Base-by-base conservation (phyloP, 2,888 invertebrate species). In the Xestoiulus laeticollis region DNA sequence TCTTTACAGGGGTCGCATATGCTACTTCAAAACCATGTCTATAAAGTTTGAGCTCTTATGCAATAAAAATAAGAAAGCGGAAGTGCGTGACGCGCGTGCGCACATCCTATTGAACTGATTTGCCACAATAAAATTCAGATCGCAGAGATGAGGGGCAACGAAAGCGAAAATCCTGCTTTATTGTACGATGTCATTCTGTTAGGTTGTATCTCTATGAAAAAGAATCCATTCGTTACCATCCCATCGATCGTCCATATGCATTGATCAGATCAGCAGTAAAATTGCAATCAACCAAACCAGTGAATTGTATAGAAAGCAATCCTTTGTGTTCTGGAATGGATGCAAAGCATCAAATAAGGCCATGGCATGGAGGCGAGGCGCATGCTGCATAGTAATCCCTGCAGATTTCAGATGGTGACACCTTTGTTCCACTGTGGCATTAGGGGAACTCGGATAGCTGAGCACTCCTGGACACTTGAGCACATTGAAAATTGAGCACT, bases 191-290 rank as follows among this genome's bases (percentile, higher is more conserved):
- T 26, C 68, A 68, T 68, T 68, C 68, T n/a, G 68, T 26, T 68
- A 12, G 68, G 5, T n/a, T 68, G 68, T 68, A 68, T 68, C 68
- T 22, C 6, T 68, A 26, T 68, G 68, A 26, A 68, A 68, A 68
- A 68, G 68, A 68, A 26, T 4, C 68, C 68, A 68, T 22, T 68
- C 68, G 68, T 68, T 68, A 68, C 68, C 26, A 68, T 68, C 68
- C 22, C 22, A 68, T 68, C 68, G 68, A 68, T 68, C 68, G 68
- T 26, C 26, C 68, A 68, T 68, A 68, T 68, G 68, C 68, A 68
- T 68, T 68, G 68, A 68, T 68, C 68, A 68, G 68, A 68, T 68
- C 26, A 68, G 68, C 68, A 68, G n/a, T 68, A 68, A 68, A 68
- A 68, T 26, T 68, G 68, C 68, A 68, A 26, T 68, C 68, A 19